Base-by-base conservation (phyloP, 2,113 vertebrate genomes). In the Macroglossus sobrinus region DNA sequence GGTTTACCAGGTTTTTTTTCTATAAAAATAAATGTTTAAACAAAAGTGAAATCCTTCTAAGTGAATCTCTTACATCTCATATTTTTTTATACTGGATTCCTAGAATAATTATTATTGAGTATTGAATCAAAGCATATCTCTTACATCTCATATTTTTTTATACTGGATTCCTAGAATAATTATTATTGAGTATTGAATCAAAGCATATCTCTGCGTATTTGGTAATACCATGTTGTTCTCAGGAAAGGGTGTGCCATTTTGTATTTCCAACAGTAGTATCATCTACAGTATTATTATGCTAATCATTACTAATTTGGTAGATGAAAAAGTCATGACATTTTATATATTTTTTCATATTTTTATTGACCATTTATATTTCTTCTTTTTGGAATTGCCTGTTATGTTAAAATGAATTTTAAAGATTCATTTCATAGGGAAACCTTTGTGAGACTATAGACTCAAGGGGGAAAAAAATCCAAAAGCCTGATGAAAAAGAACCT, bases 61-160 rank as follows among this genome's bases (percentile, higher is more conserved):
- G n/a, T n/a, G n/a, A n/a, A n/a, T n/a, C n/a, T n/a, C n/a, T n/a
- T 16, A 59, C 63, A 47, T 63, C 71, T 92, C 35, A 5, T 75
- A 22, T 69, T 69, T 94, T 89, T 68, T 91, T 91, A 80, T 14
- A 53, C 40, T 95, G n/a, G 50, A 72, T 87, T 91, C 28, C 61
- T 82, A 69, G 16, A 43, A 33, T 59, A 21, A 61, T 38, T 78
- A 35, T 14, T 76, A 76, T 53, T 80, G 63, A 91, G 22, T 80
- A 9, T 16, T 66, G 75, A 87, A 26, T 74, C 79, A 68, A 45
- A 78, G n/a, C 9, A 0, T 91, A n/a, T n/a, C n/a, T n/a, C n/a
- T n/a, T 16, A 59, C 63, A 47, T 63, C 71, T 92, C 35, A 5
- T 75, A 22, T 69, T 69, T 94, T 89, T 68, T 91, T 91, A 80